Conservation (phyloP, 2,888 invertebrate species). For the Synergus japonicus region DNA sequence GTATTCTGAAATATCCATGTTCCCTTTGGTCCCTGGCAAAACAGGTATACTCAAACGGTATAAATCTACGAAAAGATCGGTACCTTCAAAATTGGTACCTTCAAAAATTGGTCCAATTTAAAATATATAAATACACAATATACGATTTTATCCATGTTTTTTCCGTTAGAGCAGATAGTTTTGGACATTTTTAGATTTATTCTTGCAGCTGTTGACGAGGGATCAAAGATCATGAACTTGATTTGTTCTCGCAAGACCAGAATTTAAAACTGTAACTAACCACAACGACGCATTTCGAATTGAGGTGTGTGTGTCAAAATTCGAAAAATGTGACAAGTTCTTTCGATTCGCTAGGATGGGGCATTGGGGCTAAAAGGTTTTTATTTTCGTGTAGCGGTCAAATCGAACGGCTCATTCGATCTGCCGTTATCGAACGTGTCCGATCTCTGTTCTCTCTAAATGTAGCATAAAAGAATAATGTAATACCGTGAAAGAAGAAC, state of each 20-base stretch:
- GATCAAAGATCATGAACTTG: not conserved
- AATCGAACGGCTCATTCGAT: conserved; percentile 30
- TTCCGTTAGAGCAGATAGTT: too few relatives aligned
- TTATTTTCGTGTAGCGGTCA: conserved; percentile 24
- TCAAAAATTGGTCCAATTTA: too few relatives aligned
- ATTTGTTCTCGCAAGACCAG: not conserved
- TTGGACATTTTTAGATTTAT: too few relatives aligned
- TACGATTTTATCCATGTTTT: too few relatives aligned
- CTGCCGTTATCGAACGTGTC: conserved; percentile 36
- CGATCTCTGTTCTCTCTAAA: conserved; percentile 33
- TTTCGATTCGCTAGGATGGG: not conserved
- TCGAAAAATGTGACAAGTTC: conserved; percentile 11
- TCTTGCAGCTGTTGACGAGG: not conserved
- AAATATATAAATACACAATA: too few relatives aligned
- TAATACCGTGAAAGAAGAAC: conserved; percentile 30
- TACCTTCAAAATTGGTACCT: too few relatives aligned
- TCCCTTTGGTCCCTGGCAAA: not conserved
- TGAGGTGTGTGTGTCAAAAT: not conserved
- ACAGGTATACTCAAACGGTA: not conserved
- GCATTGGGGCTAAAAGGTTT: not conserved
- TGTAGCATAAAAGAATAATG: conserved; percentile 35
- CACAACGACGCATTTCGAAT: not conserved
- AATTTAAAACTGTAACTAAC: not conserved
- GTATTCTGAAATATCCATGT: not conserved
- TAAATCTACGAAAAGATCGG: not conserved